phyloP scores from a whole-genome alignment of 2,113 vertebrate genomes.

The Lagopus muta region DNA sequence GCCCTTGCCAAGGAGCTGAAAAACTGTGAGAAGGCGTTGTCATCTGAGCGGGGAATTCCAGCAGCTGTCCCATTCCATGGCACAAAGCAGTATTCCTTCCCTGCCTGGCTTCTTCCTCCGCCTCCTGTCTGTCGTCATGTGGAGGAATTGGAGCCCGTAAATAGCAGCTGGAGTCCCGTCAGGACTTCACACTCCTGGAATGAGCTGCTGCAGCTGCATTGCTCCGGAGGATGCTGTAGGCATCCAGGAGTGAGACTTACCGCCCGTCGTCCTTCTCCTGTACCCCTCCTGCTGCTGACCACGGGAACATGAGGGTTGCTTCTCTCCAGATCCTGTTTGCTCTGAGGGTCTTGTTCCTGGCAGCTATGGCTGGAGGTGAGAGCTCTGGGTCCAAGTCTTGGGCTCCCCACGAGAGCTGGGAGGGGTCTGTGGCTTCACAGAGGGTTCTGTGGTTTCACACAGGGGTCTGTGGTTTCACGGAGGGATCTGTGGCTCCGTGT shows the following conservation, averaged over 20 bases:
- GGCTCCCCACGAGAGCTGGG: background rate
- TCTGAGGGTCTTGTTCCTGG: background rate
- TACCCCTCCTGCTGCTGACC: background rate
- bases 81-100: background rate
- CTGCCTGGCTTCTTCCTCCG: background rate
- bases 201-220: background rate
- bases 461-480: background rate
- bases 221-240: background rate
- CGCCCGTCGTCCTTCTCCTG: background rate
- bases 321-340: background rate
- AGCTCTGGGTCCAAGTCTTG: background rate
- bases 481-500: no score
- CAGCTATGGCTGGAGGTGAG: conserved; percentile 24
- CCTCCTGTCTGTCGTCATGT: conserved; percentile 30
- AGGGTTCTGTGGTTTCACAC: background rate
- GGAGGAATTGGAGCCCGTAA: no score
- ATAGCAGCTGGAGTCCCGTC: background rate
- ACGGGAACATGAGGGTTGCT: background rate
- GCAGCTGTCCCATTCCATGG: background rate
- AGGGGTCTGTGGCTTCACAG: no score
- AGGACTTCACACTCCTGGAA: background rate
- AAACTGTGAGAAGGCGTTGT: background rate
- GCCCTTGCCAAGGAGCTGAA: background rate
- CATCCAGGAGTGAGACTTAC: background rate
- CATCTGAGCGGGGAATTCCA: conserved; percentile 20